A percentile compares a stretch with the other conserved stretches of the same genome.
Evolutionary conservation across 92 coral and sea anemone species (phyloP).

Genomic region (Porites lobata): DNA sequence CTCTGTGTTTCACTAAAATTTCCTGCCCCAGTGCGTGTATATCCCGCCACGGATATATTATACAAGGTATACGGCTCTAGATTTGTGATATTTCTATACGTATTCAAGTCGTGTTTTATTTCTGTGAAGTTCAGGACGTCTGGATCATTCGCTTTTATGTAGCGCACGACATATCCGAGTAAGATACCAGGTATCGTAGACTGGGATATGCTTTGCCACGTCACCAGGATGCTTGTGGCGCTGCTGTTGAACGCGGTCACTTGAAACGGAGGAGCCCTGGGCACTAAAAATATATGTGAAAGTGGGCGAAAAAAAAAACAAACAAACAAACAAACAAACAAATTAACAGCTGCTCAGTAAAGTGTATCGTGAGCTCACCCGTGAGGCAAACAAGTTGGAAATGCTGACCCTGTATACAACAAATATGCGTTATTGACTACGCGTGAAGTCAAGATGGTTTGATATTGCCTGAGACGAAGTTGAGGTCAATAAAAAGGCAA

Average conservation of each 20-base stretch:
- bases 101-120: conserved; percentile 11
- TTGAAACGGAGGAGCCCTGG: conserved; percentile 51
- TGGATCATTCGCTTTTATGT: conserved; percentile 6
- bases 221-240: conserved; percentile 31
- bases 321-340: no score
- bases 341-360: no score
- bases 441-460: no score
- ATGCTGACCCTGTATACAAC: no score
- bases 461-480: no score
- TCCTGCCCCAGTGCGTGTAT: conserved; percentile 74
- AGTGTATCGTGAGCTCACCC: no score
- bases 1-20: conserved; percentile 30
- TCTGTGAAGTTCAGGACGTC: conserved; percentile 23
- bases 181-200: conserved; percentile 9
- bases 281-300: conserved; percentile 42
- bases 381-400: no score
- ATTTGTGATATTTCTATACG: conserved; percentile 41
- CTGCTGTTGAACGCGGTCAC: conserved; percentile 62
- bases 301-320: no score
- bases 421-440: no score
- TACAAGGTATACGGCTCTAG: conserved; percentile 67
- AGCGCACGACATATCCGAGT: conserved; percentile 20
- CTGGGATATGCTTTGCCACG: conserved; percentile 12
- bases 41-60: conserved; percentile 69
- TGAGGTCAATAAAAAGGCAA: no score